phyloP scores from a whole-genome alignment of 2,888 invertebrate species.

The Drosophila anceps region DNA sequence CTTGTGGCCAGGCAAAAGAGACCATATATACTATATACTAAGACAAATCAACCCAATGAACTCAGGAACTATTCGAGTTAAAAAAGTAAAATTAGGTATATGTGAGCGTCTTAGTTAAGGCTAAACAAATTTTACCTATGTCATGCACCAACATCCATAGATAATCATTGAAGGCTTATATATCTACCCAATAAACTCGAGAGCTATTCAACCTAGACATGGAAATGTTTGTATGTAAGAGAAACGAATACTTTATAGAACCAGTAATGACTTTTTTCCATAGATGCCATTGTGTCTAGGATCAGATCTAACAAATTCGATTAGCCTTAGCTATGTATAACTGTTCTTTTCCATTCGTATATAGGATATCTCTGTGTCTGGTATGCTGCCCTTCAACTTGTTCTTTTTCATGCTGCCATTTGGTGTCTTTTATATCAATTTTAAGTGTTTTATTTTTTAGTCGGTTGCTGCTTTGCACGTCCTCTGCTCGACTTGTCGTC shows the following conservation, averaged over 20 bases:
- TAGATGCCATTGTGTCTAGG: too few relatives aligned
- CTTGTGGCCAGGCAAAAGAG: background rate
- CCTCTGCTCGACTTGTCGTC: constrained; percentile 75
- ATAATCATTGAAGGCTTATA: background rate
- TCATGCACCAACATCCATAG: too few relatives aligned
- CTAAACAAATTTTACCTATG: background rate
- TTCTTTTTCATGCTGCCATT: constrained; percentile 26
- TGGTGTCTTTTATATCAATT: constrained; percentile 69
- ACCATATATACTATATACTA: too few relatives aligned
- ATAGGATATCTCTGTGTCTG: constrained; percentile 4
- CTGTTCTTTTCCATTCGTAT: background rate
- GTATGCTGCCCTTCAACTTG: background rate
- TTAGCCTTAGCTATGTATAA: background rate
- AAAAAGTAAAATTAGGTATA: too few relatives aligned
- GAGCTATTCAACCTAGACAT: background rate
- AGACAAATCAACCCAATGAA: background rate
- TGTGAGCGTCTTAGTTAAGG: background rate
- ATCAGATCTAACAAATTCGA: background rate
- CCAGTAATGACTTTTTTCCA: too few relatives aligned
- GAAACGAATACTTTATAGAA: too few relatives aligned
- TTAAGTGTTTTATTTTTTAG: constrained; percentile 55
- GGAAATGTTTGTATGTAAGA: background rate
- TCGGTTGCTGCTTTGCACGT: constrained; percentile 41
- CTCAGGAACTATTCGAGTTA: background rate
- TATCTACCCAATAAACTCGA: background rate